phyloP scores from a whole-genome alignment of 2,113 vertebrate species.

The Neolamprologus caudopunctatus region DNA sequence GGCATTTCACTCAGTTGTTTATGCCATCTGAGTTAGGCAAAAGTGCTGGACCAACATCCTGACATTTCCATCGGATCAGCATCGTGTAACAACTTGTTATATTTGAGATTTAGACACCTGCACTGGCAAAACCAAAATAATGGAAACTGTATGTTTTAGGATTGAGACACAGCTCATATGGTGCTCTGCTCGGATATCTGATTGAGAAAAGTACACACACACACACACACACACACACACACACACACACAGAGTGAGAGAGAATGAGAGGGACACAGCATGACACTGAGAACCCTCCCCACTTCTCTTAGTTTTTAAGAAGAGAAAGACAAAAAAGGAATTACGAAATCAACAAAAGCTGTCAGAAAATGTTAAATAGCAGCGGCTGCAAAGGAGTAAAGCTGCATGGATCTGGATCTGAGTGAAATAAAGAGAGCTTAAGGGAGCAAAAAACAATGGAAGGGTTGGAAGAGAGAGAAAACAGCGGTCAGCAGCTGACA shows the following conservation, averaged over 20 bases:
- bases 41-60: background rate
- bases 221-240: background rate
- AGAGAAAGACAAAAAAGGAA: background rate
- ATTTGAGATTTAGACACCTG: background rate
- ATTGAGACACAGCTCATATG: background rate
- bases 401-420: conserved; percentile 11
- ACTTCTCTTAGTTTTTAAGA: background rate
- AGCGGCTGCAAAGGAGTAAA: background rate
- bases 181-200: background rate
- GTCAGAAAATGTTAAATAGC: background rate
- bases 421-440: background rate
- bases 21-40: background rate
- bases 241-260: background rate
- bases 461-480: background rate
- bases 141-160: background rate
- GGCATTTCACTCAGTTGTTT: background rate
- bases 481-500: conserved; percentile 56
- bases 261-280: background rate
- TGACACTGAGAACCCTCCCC: background rate
- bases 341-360: background rate
- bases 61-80: background rate
- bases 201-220: background rate
- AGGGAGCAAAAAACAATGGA: conserved; percentile 29
- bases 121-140: background rate
- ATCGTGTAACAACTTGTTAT: background rate